phyloP scores from a whole-genome alignment of 1,140 invertebrate genomes.

The Armadillidium nasatum region DNA sequence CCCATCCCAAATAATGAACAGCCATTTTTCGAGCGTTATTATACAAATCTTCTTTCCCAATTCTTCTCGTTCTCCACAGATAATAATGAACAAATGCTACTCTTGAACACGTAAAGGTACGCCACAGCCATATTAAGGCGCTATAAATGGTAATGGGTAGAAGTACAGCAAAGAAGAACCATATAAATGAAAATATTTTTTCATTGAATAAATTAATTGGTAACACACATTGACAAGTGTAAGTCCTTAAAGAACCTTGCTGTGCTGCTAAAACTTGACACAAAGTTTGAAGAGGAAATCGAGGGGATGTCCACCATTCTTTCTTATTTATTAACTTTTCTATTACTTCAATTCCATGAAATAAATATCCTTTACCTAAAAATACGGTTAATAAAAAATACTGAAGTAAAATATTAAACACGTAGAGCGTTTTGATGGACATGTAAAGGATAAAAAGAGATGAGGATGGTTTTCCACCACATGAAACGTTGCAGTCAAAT shows the following conservation, averaged over 20 bases:
- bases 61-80: conserved; percentile 49
- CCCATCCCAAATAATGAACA: conserved; percentile 50
- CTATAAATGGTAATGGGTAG: conserved; percentile 50
- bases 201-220: conserved; percentile 58
- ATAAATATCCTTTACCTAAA: conserved; percentile 49
- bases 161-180: conserved; percentile 51
- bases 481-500: conserved; percentile 46
- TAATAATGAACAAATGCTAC: conserved; percentile 50
- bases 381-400: conserved; percentile 52
- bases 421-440: conserved; percentile 51
- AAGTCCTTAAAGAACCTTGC: conserved; percentile 49
- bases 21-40: conserved; percentile 49
- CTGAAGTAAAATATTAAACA: conserved; percentile 52
- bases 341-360: conserved; percentile 49
- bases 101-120: conserved; percentile 48
- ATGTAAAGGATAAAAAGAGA: conserved; percentile 52
- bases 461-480: conserved; percentile 49
- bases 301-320: conserved; percentile 51
- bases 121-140: conserved; percentile 51
- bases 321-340: conserved; percentile 45
- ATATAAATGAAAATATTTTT: conserved; percentile 55
- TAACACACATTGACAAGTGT: conserved; percentile 55
- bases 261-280: conserved; percentile 50
- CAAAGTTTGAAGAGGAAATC: conserved; percentile 51
- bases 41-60: conserved; percentile 48